Evolutionary conservation across 2,888 invertebrate species (phyloP), one percentile per base, ranked within the genome.

Genomic region (Linyphia triangularis): DNA sequence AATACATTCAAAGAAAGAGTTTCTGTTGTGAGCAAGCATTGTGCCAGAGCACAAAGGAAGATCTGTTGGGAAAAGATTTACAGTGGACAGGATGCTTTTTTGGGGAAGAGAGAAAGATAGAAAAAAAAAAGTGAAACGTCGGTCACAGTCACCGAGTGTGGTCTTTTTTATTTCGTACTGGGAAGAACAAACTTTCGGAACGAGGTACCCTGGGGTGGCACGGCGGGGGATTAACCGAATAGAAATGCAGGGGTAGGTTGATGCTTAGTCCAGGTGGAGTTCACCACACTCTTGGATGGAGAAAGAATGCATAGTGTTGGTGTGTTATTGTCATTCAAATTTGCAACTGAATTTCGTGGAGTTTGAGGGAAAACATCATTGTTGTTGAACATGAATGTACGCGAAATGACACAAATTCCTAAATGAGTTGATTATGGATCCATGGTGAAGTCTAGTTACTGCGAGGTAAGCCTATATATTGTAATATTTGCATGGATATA

Each of bases 141-240:
- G 22, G 67, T 37, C 37, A 37, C 43, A 40, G 40, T 70, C 70
- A 26, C 70, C 26, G 40, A 40, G 77, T 77, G 77, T 77, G 77
- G 77, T 77, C 77, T 28, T 59, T 57, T 73, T n/a, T 33, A 59
- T 73, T 51, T 57, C 24, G 33, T 16, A 13, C 59, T 61, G 57
- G 30, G 33, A 75, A 75, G 75, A 75, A 75, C 75, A 75, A 75
- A 75, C 75, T 75, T 33, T 28, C 30, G 22, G 26, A 61, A 77
- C 77, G 16, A 73, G 51, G 13, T n/a, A 30, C 59, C 73, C 30
- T 51, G 28, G 67, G 67, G 67, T 5, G 33, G 37, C 77, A n/a
- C 81, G 67, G 51, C 79, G 67, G 67, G 81, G 81, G 81, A 81
- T 81, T 81, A 81, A 37, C 81, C 16, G 70, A 81, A 57, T 70